These are phyloP conservation scores for Acanthaster planci DNA, from an alignment of 35 echinoderm and acorn worm genomes.

Conservation along the genomic window DNA sequence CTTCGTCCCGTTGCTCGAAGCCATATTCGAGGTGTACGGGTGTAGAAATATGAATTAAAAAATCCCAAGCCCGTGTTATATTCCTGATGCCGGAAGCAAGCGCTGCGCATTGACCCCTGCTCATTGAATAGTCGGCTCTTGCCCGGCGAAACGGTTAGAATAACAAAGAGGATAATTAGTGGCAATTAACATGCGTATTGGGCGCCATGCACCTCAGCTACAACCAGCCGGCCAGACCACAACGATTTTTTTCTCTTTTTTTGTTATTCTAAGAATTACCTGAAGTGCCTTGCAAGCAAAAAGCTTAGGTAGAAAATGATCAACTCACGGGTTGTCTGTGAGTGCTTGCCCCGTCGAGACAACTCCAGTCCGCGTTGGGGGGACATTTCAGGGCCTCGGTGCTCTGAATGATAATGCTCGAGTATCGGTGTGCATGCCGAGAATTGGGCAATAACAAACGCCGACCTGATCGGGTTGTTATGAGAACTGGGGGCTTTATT, in stretches of 20 bases:
- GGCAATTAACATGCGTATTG: constrained; percentile 81
- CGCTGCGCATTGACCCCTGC: constrained; percentile 10
- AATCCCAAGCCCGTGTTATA: constrained; percentile 11
- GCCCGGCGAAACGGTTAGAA: constrained; percentile 43
- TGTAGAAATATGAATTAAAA: constrained; percentile 8
- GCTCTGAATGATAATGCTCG: background rate
- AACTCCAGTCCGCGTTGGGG: background rate
- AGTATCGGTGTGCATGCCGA: background rate
- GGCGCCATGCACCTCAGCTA: constrained; percentile 40
- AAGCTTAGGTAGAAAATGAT: constrained; percentile 16
- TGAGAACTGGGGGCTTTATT: background rate
- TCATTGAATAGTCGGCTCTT: background rate
- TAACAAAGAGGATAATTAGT: constrained; percentile 84
- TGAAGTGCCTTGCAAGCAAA: background rate
- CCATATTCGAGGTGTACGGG: background rate
- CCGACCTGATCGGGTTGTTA: background rate
- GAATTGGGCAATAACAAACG: background rate
- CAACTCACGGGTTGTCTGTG: constrained; percentile 11
- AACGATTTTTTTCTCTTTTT: background rate
- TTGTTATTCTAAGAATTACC: constrained; percentile 30
- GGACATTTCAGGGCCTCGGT: background rate
- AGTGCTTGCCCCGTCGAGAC: background rate
- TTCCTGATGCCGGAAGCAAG: constrained; percentile 1
- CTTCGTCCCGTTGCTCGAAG: constrained; percentile 2
- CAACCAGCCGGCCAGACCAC: constrained; percentile 13